Conservation (phyloP, 2,888 invertebrate genomes). For the Aleiodes leptofemur region DNA sequence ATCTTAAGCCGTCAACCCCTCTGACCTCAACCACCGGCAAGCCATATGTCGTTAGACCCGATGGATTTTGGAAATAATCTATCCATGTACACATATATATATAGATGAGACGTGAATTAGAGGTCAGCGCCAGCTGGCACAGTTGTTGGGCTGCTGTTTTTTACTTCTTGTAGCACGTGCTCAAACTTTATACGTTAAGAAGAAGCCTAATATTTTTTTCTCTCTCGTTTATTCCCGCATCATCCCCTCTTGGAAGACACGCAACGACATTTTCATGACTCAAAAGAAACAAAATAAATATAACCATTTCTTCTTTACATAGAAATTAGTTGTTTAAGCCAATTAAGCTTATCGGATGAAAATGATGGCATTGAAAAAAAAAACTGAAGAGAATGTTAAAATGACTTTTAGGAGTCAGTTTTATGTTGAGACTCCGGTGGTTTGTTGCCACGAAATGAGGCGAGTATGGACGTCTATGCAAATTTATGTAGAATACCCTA, state of each 20-base stretch:
- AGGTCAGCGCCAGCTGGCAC: constrained; percentile 68
- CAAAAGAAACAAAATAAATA: constrained; percentile 26
- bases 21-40: constrained; percentile 51
- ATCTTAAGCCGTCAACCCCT: constrained; percentile 32
- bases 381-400: constrained; percentile 53
- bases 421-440: constrained; percentile 37
- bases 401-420: constrained; percentile 58
- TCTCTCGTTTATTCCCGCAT: background rate
- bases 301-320: constrained; percentile 46
- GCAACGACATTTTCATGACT: background rate
- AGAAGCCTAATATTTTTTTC: constrained; percentile 36
- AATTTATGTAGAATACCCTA: constrained; percentile 69
- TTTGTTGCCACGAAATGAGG: constrained; percentile 42
- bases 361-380: too few relatives aligned
- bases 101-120: constrained; percentile 19
- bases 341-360: constrained; percentile 64
- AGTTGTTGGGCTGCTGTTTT: constrained; percentile 65
- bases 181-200: constrained; percentile 15
- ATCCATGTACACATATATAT: constrained; percentile 1
- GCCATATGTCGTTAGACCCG: constrained; percentile 52
- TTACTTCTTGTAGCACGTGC: constrained; percentile 30
- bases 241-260: background rate
- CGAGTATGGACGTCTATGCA: constrained; percentile 37
- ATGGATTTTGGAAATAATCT: constrained; percentile 27
- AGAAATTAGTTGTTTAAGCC: constrained; percentile 61